A percentile compares a stretch with the other conserved stretches of the same genome.
These are phyloP conservation scores for Serranus cabrilla DNA, from an alignment of 2,797 vertebrate genomes.

Conservation along the genomic window DNA sequence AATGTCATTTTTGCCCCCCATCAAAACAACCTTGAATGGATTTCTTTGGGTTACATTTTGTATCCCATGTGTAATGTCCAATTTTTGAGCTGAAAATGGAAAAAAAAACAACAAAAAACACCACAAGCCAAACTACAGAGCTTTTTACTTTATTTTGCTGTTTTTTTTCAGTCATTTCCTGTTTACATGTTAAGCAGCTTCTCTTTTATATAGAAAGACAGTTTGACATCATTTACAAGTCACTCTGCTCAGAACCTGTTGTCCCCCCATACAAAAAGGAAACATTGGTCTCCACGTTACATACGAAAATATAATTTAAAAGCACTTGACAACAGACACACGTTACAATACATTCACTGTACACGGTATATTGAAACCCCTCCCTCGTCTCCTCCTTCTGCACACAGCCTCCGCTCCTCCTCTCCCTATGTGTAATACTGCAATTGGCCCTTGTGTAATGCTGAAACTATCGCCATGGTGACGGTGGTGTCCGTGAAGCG, in stretches of 20 bases:
- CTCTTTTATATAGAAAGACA: constrained; percentile 84
- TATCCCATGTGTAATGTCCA: neutral
- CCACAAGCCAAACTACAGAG: constrained; percentile 21
- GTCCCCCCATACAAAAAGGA: constrained; percentile 91
- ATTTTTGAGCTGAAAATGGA: neutral
- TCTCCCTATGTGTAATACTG: constrained; percentile 89
- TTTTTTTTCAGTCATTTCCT: constrained; percentile 70
- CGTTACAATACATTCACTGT: constrained; percentile 99
- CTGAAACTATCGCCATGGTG: constrained; percentile 86
- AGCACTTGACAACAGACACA: constrained; percentile 96
- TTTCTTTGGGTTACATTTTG: too few species aligned
- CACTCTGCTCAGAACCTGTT: constrained; percentile 83
- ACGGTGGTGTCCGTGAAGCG: constrained; percentile 86
- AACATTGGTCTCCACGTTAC: constrained; percentile 92
- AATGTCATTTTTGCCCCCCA: too few species aligned
- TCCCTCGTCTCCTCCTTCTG: constrained; percentile 86
- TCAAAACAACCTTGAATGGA: too few species aligned
- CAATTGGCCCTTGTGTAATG: constrained; percentile 71
- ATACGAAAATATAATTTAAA: constrained; percentile 99
- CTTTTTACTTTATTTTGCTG: constrained; percentile 68
- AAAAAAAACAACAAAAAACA: neutral
- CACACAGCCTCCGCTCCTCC: constrained; percentile 68
- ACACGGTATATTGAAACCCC: constrained; percentile 94
- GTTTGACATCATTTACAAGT: constrained; percentile 79
- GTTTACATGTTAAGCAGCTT: constrained; percentile 84